A percentile compares a stretch with the other conserved stretches of the same genome.
phyloP scores from a whole-genome alignment of 2,888 invertebrate genomes.

The Beris morrisii region DNA sequence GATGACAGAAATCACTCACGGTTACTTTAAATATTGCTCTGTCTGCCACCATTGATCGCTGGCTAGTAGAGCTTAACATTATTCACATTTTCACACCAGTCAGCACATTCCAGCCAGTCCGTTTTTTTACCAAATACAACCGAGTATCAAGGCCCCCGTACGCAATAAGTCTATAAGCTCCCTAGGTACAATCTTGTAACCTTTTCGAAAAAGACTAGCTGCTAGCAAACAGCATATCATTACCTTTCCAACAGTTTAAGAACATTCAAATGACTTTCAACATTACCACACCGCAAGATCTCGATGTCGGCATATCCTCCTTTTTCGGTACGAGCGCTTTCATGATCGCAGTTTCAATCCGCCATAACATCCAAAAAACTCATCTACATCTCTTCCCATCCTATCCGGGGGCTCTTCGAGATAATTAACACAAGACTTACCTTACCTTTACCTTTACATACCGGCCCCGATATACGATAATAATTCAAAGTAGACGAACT shows the following conservation, averaged over 20 bases:
- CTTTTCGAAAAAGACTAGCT: conserved; percentile 1
- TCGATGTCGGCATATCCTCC: too few species aligned
- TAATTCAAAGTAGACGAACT: too few species aligned
- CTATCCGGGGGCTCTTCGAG: conserved; percentile 11
- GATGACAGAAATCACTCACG: too few species aligned
- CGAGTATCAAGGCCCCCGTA: neutral
- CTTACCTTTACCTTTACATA: too few species aligned
- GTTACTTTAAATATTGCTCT: neutral
- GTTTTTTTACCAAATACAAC: neutral
- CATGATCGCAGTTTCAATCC: too few species aligned
- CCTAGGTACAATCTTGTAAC: neutral
- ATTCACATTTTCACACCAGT: conserved; percentile 20
- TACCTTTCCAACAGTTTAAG: conserved; percentile 22
- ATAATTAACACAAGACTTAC: conserved; percentile 20
- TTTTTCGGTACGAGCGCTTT: too few species aligned
- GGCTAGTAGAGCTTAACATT: conserved; percentile 1
- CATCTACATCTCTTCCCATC: neutral
- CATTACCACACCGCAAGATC: conserved; percentile 26
- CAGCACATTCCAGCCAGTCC: conserved; percentile 5
- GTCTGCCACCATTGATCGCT: conserved; percentile 11
- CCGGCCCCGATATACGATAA: too few species aligned
- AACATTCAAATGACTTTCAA: conserved; percentile 33
- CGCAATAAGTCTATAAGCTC: neutral
- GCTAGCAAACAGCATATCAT: conserved; percentile 25
- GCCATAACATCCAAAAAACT: too few species aligned